These are phyloP conservation scores for Musca domestica DNA, from an alignment of 1,140 invertebrate species.

Conservation along the genomic window DNA sequence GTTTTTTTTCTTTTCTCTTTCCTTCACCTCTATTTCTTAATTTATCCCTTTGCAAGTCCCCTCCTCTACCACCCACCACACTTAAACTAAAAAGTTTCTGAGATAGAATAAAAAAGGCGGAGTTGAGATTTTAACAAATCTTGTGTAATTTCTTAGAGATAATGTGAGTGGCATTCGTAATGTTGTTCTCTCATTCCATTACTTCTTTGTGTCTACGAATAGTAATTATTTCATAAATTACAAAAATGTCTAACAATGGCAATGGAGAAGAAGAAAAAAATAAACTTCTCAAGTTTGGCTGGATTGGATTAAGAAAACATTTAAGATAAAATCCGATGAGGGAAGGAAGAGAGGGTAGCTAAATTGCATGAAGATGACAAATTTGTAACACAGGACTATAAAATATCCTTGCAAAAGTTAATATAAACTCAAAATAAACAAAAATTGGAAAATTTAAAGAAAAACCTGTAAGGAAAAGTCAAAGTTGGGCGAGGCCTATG, in stretches of 20 bases:
- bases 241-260: neutral
- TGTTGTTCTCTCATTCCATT: neutral
- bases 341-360: too few species aligned
- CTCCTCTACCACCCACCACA: neutral
- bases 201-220: neutral
- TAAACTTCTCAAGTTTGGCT: too few species aligned
- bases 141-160: conserved; percentile 10
- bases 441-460: too few species aligned
- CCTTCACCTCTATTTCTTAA: neutral
- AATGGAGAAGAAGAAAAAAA: neutral
- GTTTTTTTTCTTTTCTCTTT: neutral
- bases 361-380: too few species aligned
- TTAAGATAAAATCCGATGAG: too few species aligned
- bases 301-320: too few species aligned
- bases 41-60: neutral
- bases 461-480: too few species aligned
- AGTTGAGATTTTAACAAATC: neutral
- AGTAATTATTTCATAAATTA: conserved; percentile 18
- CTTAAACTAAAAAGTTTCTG: too few species aligned
- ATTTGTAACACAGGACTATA: too few species aligned
- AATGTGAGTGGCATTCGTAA: conserved; percentile 16
- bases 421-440: too few species aligned
- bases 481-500: too few species aligned
- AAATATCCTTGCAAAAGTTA: too few species aligned
- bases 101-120: neutral